Percentiles rank a stretch among this genome's conserved stretches.
phyloP scores from a whole-genome alignment of 1,140 invertebrate species.

The Zeugodacus cucurbitae region DNA sequence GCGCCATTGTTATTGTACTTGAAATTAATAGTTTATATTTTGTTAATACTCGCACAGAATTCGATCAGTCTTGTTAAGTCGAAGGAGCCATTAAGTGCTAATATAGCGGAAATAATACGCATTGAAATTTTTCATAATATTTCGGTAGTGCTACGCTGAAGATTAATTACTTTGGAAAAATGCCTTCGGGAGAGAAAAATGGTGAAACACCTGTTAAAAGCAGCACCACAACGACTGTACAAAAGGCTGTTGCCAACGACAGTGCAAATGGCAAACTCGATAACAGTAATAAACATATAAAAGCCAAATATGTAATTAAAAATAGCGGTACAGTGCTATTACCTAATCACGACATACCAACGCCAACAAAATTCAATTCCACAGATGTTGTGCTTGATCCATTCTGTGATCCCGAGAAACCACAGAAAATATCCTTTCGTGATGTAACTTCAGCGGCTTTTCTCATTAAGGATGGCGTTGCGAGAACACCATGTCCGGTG shows the following conservation, averaged over 20 bases:
- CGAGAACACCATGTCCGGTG: conserved; percentile 87
- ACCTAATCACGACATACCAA: background rate
- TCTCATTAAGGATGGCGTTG: conserved; percentile 85
- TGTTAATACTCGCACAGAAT: background rate
- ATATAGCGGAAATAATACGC: background rate
- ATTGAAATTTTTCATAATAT: background rate
- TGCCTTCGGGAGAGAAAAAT: conserved; percentile 4
- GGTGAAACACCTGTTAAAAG: background rate
- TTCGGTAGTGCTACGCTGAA: background rate
- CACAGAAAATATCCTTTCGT: conserved; percentile 81
- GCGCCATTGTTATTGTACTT: background rate
- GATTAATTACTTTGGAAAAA: background rate
- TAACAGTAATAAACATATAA: conserved; percentile 35
- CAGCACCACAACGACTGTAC: background rate
- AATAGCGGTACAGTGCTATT: background rate
- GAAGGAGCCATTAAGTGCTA: background rate
- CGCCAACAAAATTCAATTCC: background rate
- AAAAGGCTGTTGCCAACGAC: background rate
- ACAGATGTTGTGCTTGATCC: conserved; percentile 57
- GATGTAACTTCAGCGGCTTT: conserved; percentile 91
- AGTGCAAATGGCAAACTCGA: background rate
- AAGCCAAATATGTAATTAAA: background rate
- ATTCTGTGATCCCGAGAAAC: conserved; percentile 79
- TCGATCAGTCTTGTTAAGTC: background rate
- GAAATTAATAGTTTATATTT: background rate